Evolutionary conservation across 1,140 invertebrate genomes (phyloP).

Genomic region (Lasioglossum baleicum): DNA sequence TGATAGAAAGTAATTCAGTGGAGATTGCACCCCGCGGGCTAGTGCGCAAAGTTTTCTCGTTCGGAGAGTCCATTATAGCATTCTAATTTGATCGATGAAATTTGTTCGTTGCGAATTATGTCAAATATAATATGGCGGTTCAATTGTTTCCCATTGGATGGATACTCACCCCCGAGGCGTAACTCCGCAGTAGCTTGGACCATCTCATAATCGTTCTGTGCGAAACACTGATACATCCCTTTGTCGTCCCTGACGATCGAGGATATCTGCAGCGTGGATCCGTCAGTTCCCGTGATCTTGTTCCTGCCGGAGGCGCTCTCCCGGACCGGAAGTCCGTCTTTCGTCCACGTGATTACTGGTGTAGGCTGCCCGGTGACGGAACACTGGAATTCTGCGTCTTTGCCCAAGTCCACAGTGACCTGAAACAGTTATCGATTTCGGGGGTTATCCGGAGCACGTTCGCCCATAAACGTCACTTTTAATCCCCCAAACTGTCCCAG

Average conservation of each 20-base stretch:
- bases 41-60: too few relatives aligned
- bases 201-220: slow-evolving; percentile 91
- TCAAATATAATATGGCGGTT: too few relatives aligned
- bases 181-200: slow-evolving; percentile 91
- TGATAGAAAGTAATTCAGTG: too few relatives aligned
- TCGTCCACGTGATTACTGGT: slow-evolving; percentile 90
- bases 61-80: too few relatives aligned
- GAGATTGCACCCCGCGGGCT: too few relatives aligned
- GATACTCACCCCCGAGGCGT: slow-evolving; percentile 87
- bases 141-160: too few relatives aligned
- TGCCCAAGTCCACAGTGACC: slow-evolving; percentile 88
- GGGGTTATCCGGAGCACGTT: slow-evolving; percentile 16
- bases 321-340: slow-evolving; percentile 87
- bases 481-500: slow-evolving; percentile 20
- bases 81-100: too few relatives aligned
- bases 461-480: slow-evolving; percentile 31
- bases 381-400: slow-evolving; percentile 91
- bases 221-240: slow-evolving; percentile 95
- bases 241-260: slow-evolving; percentile 88
- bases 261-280: slow-evolving; percentile 80
- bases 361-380: slow-evolving; percentile 91
- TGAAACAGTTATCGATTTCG: slow-evolving; percentile 53
- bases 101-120: too few relatives aligned
- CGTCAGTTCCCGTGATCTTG: slow-evolving; percentile 73
- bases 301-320: slow-evolving; percentile 78